Base-by-base conservation (phyloP, 2,888 invertebrate genomes). In the Auanema freiburgensis region DNA sequence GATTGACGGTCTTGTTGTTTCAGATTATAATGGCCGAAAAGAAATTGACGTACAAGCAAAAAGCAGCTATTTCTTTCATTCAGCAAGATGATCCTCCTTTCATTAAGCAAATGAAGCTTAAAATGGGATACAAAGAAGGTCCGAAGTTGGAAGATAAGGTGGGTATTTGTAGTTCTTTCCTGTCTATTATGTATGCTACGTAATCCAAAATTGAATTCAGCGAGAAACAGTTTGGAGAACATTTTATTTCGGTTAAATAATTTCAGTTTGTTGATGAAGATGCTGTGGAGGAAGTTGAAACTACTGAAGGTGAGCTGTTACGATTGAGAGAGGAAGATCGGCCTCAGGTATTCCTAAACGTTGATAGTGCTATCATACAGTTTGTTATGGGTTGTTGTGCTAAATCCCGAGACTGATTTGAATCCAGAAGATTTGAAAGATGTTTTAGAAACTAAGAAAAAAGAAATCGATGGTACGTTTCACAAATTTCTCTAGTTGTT, bases 81-180 rank as follows among this genome's bases (percentile, higher is more conserved):
- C 74, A 79, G 42, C 73, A 77, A 51, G 77, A 72, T 41, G 81
- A 81, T 33, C 81, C 81, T 2, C 72, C 73, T 3, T 81, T 81
- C 55, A 72, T 81, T 57, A 69, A 71, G 52, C 67, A 76, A 24
- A 72, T 81, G 68, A 81, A 81, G 57, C 65, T 68, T 23, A 76
- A 79, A 54, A 52, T 81, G 63, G 81, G 81, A 57, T 81, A 77
- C 57, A 71, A 70, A 53, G 80, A 78, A 50, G 70, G 74, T n/a
- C 66, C 74, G 5, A 80, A 68, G 16, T 53, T 81, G n/a, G 78
- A 79, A 42, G 81, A 81, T 46, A 81, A 81, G 65, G 77, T 79
- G 18, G 25, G 25, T 18, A 18, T n/a, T n/a, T 10, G 33, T 10
- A 10, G 50, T 43, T 2, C 21, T 59, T 18, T n/a, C 2, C 23